These are phyloP conservation scores for Saccopteryx bilineata DNA, from an alignment of 2,113 vertebrate genomes.

Conservation along the genomic window DNA sequence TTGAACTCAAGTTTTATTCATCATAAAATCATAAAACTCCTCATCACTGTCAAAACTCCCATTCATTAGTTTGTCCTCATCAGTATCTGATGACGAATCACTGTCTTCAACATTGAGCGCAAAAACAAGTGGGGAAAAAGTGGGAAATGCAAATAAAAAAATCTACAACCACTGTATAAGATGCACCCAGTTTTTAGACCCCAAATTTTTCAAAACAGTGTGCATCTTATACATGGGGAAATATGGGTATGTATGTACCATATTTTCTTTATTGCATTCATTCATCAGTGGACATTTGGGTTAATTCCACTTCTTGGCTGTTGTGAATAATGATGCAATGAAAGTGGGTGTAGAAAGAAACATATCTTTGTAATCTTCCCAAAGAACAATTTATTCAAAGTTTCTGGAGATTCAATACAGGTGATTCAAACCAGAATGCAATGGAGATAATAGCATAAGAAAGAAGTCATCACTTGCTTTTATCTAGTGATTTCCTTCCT, in stretches of 20 bases:
- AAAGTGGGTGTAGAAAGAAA: neutral
- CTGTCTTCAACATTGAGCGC: too few relatives aligned
- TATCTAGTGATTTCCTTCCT: neutral
- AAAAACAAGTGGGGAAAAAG: too few relatives aligned
- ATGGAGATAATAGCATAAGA: neutral
- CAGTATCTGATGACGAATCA: too few relatives aligned
- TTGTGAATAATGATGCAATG: neutral
- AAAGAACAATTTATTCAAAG: neutral
- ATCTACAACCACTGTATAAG: too few relatives aligned
- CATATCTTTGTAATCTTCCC: neutral
- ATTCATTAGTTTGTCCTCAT: too few relatives aligned
- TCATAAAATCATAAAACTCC: too few relatives aligned
- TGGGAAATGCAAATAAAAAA: too few relatives aligned
- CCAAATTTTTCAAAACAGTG: too few relatives aligned
- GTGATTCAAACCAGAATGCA: neutral
- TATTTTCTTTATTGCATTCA: neutral
- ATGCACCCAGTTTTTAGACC: too few relatives aligned
- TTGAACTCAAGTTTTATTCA: too few relatives aligned
- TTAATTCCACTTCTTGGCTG: neutral
- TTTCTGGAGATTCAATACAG: neutral
- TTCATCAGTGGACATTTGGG: neutral
- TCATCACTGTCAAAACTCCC: too few relatives aligned
- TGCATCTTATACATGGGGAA: too few relatives aligned
- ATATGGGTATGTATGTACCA: neutral
- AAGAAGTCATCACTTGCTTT: neutral